phyloP scores from a whole-genome alignment of 1,140 invertebrate species.

The Physella acuta region DNA sequence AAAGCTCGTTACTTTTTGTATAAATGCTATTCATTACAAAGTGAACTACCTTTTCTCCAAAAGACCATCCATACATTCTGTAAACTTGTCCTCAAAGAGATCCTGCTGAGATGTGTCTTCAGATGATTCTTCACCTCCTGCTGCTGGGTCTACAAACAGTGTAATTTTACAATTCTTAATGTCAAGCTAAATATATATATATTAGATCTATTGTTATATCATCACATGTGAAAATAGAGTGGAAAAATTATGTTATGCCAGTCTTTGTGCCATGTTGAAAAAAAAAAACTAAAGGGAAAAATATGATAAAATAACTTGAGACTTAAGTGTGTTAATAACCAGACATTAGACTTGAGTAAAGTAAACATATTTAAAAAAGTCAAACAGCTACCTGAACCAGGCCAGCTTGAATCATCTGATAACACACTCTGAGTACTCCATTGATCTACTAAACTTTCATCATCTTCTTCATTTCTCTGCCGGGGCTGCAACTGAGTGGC shows the following conservation, averaged over 20 bases:
- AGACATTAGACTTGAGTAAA: too few relatives aligned
- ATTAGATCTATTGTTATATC: too few relatives aligned
- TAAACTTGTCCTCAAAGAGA: conserved; percentile 84
- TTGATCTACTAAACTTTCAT: conserved; percentile 22
- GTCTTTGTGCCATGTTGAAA: background rate
- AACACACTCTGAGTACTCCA: conserved; percentile 26
- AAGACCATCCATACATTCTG: conserved; percentile 81
- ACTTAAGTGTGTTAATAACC: too few relatives aligned
- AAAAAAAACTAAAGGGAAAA: background rate
- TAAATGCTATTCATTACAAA: too few relatives aligned
- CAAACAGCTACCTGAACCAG: conserved; percentile 19
- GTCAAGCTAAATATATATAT: too few relatives aligned
- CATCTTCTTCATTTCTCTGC: conserved; percentile 15
- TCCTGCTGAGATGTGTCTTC: conserved; percentile 64
- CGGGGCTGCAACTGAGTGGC: background rate
- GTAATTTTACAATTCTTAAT: too few relatives aligned
- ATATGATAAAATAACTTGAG: too few relatives aligned
- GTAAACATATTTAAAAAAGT: too few relatives aligned
- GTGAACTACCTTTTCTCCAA: conserved; percentile 72
- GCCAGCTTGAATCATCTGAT: conserved; percentile 21
- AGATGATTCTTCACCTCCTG: conserved; percentile 65
- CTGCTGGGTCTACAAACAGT: conserved; percentile 43
- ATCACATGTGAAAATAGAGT: too few relatives aligned
- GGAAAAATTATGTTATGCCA: too few relatives aligned
- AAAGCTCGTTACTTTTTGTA: too few relatives aligned